A percentile compares a stretch with the other conserved stretches of the same genome.
Evolutionary conservation across 2,113 vertebrate genomes (phyloP).

Genomic region (Rhombomys opimus): DNA sequence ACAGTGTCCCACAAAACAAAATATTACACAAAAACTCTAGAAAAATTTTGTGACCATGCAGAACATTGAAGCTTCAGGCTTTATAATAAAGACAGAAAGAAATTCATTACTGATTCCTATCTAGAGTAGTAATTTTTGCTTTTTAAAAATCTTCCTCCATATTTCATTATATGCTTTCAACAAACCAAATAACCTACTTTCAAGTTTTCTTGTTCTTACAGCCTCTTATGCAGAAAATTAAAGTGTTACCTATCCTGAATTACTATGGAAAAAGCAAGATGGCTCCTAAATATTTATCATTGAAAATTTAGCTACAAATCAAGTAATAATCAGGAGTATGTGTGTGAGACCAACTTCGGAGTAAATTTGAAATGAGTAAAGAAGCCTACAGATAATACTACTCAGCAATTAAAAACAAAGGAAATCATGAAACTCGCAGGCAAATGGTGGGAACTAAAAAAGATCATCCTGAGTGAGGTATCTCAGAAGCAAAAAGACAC

Average conservation of each 20-base stretch:
- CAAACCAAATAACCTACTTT: neutral
- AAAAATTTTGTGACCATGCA: neutral
- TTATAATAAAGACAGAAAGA: neutral
- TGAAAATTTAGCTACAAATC: neutral
- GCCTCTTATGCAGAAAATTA: neutral
- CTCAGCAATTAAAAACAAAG: too few relatives aligned
- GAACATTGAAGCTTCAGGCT: neutral
- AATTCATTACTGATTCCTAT: neutral
- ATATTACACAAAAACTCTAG: neutral
- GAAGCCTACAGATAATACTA: too few relatives aligned
- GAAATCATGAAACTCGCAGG: too few relatives aligned
- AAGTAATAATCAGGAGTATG: neutral
- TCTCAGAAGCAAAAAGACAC: too few relatives aligned
- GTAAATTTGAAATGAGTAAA: neutral
- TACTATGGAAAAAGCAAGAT: neutral
- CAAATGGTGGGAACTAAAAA: too few relatives aligned
- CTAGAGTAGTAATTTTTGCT: neutral
- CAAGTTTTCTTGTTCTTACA: neutral
- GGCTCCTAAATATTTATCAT: accelerated
- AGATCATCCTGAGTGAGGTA: too few relatives aligned
- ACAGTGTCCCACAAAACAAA: neutral
- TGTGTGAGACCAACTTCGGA: neutral
- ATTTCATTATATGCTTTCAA: neutral
- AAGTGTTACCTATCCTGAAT: neutral
- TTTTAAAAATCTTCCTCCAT: neutral